Base-by-base conservation (phyloP, 2,888 invertebrate genomes). In the Theretra japonica region DNA sequence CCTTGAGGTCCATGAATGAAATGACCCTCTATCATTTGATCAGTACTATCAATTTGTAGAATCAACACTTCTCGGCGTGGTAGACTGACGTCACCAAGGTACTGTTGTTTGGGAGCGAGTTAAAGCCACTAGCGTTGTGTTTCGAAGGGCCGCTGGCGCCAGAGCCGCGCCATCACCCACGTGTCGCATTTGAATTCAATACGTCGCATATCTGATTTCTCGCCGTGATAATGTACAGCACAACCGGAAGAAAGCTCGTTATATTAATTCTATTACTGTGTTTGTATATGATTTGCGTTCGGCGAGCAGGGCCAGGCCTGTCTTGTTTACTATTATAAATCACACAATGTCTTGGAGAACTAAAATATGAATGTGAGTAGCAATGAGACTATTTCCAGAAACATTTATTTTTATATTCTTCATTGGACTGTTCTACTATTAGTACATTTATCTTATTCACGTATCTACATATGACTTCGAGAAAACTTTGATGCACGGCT, bases 121-220 rank as follows among this genome's bases (percentile, higher is more conserved):
- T 11, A 15, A 41, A 41, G 41, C 41, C 28, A 60, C 25, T 30
- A 28, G 50, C 48, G 59, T 19, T 33, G 70, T 53, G 53, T 74
- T 74, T 75, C 73, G 69, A 74, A 72, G 77, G 79, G 75, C 76
- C 75, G n/a, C 53, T 83, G 79, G 84, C 88, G 89, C 88, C 88
- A 84, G 85, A 86, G 84, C 88, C 88, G 88, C 87, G 83, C 84
- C 86, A 77, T 79, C 88, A 79, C 88, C 90, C 88, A 90, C 90
- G 85, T 87, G 85, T 78, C 78, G 83, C 78, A 90, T 92, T 92
- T 90, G 86, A 89, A 92, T 92, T 92, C 90, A 90, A 92, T 89
- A 86, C 86, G 77, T 75, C 80, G 75, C 78, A 75, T 77, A 70
- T 53, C 73, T 83, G 87, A 86, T 87, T 79, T 79, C 77, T 79